Conservation (phyloP, 2,888 invertebrate genomes). For the Drosophila pseudotakahashii region DNA sequence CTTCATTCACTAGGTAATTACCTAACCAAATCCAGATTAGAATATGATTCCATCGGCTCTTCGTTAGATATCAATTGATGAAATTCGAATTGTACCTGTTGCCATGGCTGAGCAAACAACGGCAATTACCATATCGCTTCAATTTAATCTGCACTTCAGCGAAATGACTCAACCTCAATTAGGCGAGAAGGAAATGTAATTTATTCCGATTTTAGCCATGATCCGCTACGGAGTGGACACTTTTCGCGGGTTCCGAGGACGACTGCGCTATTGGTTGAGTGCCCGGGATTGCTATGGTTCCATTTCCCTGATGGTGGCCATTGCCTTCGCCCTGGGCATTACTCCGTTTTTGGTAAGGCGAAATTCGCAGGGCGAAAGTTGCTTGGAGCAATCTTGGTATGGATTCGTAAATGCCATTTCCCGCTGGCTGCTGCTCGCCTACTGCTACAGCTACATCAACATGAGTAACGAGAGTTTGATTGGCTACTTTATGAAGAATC, state of each 20-base stretch:
- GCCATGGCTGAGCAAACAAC: not conserved
- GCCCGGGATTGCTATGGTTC: constrained; percentile 55
- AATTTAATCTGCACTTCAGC: constrained; percentile 25
- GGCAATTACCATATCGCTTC: constrained; percentile 9
- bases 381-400: constrained; percentile 50
- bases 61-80: constrained; percentile 9
- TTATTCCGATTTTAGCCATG: constrained; percentile 50
- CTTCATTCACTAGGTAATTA: constrained; percentile 9
- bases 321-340: constrained; percentile 54
- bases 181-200: constrained; percentile 3
- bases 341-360: constrained; percentile 55
- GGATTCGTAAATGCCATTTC: constrained; percentile 64
- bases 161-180: constrained; percentile 24
- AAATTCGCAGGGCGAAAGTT: constrained; percentile 8
- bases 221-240: constrained; percentile 10
- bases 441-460: constrained; percentile 52
- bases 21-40: constrained; percentile 4
- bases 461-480: constrained; percentile 55
- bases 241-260: constrained; percentile 18
- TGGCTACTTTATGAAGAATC: constrained; percentile 63
- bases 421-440: constrained; percentile 62
- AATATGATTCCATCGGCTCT: not conserved
- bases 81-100: constrained; percentile 14
- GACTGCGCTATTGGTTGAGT: constrained; percentile 23
- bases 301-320: constrained; percentile 46